Evolutionary conservation across 2,113 vertebrate species (phyloP), one percentile per base, ranked within the genome.

Genomic region (Scytalopus superciliaris): DNA sequence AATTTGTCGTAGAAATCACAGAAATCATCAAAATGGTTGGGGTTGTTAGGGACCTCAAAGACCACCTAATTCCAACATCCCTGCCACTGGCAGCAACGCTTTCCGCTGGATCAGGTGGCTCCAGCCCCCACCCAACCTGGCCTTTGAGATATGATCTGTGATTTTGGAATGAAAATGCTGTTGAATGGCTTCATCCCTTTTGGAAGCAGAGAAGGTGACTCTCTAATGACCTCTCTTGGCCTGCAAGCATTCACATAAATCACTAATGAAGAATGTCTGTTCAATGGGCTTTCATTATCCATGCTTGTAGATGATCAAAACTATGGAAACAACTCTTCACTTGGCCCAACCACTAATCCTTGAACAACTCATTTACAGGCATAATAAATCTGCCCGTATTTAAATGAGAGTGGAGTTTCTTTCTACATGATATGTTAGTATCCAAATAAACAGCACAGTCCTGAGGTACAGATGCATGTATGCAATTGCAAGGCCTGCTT

Each of bases 81-180:
- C 40, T 40, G 30, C 47, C 35, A 49, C 14, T 22, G 47, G 35
- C 40, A 70, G 42, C 31, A 31, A 35, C 25, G 42, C 5, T 12
- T 40, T 76, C 55, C 18, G 10, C 25, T 33, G 14, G 18, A 33
- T 70, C 25, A 56, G 22, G 31, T 14, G 31, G 22, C 40, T 56
- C 12, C 27, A 30, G n/a, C 40, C 49, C 25, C 40, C 63, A 49
- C 30, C 9, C 49, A 55, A 33, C 9, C 21, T 42, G 47, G 79
- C 25, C 55, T 23, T 31, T 74, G 64, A 87, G 72, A 73, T 3
- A 7, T 0, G 0, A 8, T 79, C 49, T 9, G 42, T 25, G 12
- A 27, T 42, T 60, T 55, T 47, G 55, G 10, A 55, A 2, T 49
- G 52, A 19, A 23, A 70, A 7, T 44, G 33, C 50, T 56, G 49